Percentiles rank a stretch among this genome's conserved stretches.
phyloP scores from a whole-genome alignment of 2,888 invertebrate genomes.

The Rhogogaster chlorosoma region DNA sequence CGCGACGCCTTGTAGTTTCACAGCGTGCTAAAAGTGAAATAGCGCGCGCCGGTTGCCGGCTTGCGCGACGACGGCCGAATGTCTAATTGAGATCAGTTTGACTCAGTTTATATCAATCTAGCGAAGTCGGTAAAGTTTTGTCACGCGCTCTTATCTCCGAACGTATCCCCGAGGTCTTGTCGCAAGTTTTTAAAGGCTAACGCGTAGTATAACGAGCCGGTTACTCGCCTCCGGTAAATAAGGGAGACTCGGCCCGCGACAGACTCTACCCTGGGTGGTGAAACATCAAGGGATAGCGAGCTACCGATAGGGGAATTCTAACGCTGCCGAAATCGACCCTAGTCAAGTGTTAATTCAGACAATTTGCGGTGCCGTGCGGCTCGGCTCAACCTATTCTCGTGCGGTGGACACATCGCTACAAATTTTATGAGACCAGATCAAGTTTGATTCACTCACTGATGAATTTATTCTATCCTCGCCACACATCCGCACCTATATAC shows the following conservation, averaged over 20 bases:
- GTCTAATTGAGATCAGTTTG: conserved; percentile 65
- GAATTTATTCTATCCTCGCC: not conserved
- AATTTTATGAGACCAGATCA: conserved; percentile 50
- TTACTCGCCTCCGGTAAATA: not conserved
- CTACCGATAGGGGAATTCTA: conserved; percentile 18
- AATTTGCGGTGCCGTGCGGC: conserved; percentile 70
- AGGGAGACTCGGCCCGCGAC: not conserved
- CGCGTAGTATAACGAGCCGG: not conserved
- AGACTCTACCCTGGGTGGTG: not conserved
- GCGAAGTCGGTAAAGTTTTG: conserved; percentile 59
- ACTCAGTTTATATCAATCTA: conserved; percentile 64
- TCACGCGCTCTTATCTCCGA: conserved; percentile 33
- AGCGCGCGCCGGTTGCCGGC: conserved; percentile 24
- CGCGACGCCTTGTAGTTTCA: not conserved
- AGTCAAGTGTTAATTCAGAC: conserved; percentile 72
- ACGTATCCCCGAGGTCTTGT: not conserved
- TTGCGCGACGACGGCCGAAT: conserved; percentile 56
- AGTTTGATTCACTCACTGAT: conserved; percentile 44
- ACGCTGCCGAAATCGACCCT: conserved; percentile 65
- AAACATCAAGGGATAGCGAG: not conserved
- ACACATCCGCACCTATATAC: not conserved
- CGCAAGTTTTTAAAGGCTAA: not conserved
- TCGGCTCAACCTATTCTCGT: conserved; percentile 59
- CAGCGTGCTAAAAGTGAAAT: conserved; percentile 24
- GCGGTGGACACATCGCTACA: conserved; percentile 48